Conservation (phyloP, 2,113 vertebrate species). For the Phylloscopus trochilus region DNA sequence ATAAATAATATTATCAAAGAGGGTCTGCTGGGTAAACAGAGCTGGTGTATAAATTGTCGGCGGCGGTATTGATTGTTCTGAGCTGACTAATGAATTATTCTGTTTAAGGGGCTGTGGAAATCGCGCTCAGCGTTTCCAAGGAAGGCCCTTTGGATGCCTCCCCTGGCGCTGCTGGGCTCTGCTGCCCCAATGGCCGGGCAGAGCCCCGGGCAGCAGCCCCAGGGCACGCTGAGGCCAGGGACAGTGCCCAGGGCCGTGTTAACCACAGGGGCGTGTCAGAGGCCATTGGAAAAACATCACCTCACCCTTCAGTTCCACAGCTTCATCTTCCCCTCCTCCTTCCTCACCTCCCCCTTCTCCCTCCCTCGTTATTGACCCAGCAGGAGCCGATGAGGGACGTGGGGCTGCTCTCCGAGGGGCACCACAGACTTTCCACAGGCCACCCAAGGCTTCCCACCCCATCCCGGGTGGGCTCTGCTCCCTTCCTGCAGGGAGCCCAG, state of each 20-base stretch:
- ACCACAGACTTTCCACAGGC: rapidly evolving
- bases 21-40: conserved; percentile 76
- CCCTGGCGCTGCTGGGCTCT: background rate
- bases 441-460: background rate
- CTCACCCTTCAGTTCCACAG: background rate
- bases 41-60: conserved; percentile 68
- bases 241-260: background rate
- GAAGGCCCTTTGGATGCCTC: conserved; percentile 22
- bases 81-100: conserved; percentile 79
- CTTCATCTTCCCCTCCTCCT: background rate
- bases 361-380: rapidly evolving
- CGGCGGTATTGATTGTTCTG: conserved; percentile 70
- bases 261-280: background rate
- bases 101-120: conserved; percentile 70
- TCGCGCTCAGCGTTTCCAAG: background rate
- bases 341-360: background rate
- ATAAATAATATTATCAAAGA: conserved; percentile 82
- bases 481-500: rapidly evolving
- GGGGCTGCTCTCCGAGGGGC: background rate
- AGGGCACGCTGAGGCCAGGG: rapidly evolving
- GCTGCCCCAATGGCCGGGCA: background rate
- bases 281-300: background rate
- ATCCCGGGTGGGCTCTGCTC: background rate
- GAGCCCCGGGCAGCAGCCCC: background rate
- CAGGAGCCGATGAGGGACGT: rapidly evolving